Evolutionary conservation across 2,888 invertebrate genomes (phyloP).

Genomic region (Rhorus exstirpatorius): DNA sequence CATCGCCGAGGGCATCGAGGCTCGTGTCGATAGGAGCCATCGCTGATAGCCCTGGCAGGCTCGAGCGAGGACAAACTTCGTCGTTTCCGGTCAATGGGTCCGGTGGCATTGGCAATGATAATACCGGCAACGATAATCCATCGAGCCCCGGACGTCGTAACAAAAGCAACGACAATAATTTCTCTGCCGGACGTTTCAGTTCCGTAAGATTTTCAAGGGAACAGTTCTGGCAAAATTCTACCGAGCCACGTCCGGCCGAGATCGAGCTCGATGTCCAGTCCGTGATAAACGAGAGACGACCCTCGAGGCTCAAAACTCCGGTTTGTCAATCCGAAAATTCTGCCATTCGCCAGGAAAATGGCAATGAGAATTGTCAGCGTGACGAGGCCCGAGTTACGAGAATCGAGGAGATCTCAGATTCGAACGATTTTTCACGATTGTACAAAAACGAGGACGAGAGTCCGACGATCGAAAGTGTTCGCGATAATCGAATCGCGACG

Average conservation of each 20-base stretch:
- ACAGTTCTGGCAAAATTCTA: conserved; percentile 42
- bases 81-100: conserved; percentile 1
- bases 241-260: conserved; percentile 39
- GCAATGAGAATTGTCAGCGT: conserved; percentile 19
- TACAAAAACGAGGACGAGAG: conserved; percentile 13
- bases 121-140: conserved; percentile 3
- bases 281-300: conserved; percentile 84
- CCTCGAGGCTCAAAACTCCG: conserved; percentile 79
- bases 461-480: background rate
- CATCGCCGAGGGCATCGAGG: conserved; percentile 57
- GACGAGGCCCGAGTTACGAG: conserved; percentile 1
- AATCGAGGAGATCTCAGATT: conserved; percentile 13
- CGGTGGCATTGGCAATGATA: background rate
- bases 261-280: conserved; percentile 83
- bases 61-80: conserved; percentile 37
- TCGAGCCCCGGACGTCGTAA: conserved; percentile 32
- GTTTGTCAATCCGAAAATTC: conserved; percentile 46
- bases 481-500: background rate
- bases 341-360: background rate
- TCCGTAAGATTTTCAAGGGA: conserved; percentile 5
- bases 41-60: conserved; percentile 2
- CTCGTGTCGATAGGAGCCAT: conserved; percentile 8
- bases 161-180: conserved; percentile 22
- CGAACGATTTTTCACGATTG: conserved; percentile 19
- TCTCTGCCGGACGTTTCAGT: conserved; percentile 53